phyloP scores from a whole-genome alignment of 2,888 invertebrate genomes.

The Drosophila mercatorum region DNA sequence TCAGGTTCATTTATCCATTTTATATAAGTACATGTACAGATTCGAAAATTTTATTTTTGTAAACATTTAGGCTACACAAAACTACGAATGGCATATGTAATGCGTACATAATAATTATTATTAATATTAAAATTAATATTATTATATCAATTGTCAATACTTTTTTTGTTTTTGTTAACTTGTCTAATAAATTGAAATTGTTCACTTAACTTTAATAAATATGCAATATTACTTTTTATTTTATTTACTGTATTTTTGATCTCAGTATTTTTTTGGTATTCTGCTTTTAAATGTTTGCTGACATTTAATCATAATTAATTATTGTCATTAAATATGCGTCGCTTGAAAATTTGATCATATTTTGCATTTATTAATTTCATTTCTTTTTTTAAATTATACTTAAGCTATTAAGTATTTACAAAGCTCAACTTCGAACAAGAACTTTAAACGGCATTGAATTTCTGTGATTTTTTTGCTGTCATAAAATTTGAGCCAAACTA shows the following conservation, averaged over 20 bases:
- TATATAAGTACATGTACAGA: slow-evolving; percentile 56
- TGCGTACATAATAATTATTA: slow-evolving; percentile 17
- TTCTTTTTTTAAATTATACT: slow-evolving; percentile 69
- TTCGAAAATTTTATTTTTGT: slow-evolving; percentile 67
- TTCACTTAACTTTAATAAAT: slow-evolving; percentile 8
- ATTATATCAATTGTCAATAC: background rate
- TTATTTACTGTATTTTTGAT: slow-evolving; percentile 3
- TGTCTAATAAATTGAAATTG: slow-evolving; percentile 7
- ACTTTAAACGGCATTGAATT: slow-evolving; percentile 62
- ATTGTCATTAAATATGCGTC: slow-evolving; percentile 52
- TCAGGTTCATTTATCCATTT: slow-evolving; percentile 7
- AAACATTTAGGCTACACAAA: slow-evolving; percentile 59
- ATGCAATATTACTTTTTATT: slow-evolving; percentile 26
- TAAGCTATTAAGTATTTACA: slow-evolving; percentile 85
- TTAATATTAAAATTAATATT: slow-evolving; percentile 16
- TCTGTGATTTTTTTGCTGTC: slow-evolving; percentile 18
- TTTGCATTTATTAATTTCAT: slow-evolving; percentile 41
- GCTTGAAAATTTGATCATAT: slow-evolving; percentile 26
- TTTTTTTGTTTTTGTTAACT: background rate
- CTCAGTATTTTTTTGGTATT: background rate
- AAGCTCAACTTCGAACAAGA: slow-evolving; percentile 76
- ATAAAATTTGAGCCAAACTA: slow-evolving; percentile 35
- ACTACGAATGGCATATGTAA: slow-evolving; percentile 52
- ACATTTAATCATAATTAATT: slow-evolving; percentile 34
- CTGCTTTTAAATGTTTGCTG: slow-evolving; percentile 4